phyloP scores from a whole-genome alignment of 1,140 invertebrate species.

The Orius laevigatus region DNA sequence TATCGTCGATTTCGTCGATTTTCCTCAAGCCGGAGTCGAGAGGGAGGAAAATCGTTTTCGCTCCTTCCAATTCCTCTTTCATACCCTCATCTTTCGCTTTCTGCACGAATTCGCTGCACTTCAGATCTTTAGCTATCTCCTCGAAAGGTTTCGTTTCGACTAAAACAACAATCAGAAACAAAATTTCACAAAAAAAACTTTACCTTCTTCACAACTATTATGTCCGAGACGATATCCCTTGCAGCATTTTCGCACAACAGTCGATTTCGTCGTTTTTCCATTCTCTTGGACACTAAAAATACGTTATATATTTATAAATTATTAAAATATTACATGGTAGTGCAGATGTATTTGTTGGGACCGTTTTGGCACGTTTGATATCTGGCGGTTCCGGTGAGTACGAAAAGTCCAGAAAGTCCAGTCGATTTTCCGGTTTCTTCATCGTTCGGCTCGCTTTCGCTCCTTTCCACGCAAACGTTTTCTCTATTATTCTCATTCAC shows the following conservation, averaged over 20 bases:
- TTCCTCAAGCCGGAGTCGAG: background rate
- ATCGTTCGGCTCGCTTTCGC: slow-evolving; percentile 14
- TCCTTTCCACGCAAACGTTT: slow-evolving; percentile 17
- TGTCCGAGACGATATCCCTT: slow-evolving; percentile 9
- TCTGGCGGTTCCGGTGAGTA: slow-evolving; percentile 16
- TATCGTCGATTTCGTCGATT: background rate
- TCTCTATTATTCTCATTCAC: slow-evolving; percentile 11
- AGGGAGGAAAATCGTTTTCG: slow-evolving; percentile 5
- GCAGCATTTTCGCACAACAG: slow-evolving; percentile 14
- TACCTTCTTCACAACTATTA: slow-evolving; percentile 9
- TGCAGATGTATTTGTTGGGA: slow-evolving; percentile 20
- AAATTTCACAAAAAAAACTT: background rate
- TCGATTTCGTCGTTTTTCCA: slow-evolving; percentile 11
- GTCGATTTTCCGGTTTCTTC: slow-evolving; percentile 10
- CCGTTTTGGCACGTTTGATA: slow-evolving; percentile 18
- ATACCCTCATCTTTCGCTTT: background rate
- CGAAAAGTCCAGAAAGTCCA: slow-evolving; percentile 9
- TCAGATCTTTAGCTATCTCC: background rate
- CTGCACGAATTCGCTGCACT: background rate
- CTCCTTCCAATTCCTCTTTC: background rate
- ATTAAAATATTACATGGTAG: slow-evolving; percentile 15
- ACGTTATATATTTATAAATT: background rate
- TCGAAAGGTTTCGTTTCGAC: slow-evolving; percentile 6
- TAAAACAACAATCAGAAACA: background rate
- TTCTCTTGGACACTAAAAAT: slow-evolving; percentile 9